Base-by-base conservation (phyloP, 1,140 invertebrate genomes). In the Pogonomyrmex californicus region DNA sequence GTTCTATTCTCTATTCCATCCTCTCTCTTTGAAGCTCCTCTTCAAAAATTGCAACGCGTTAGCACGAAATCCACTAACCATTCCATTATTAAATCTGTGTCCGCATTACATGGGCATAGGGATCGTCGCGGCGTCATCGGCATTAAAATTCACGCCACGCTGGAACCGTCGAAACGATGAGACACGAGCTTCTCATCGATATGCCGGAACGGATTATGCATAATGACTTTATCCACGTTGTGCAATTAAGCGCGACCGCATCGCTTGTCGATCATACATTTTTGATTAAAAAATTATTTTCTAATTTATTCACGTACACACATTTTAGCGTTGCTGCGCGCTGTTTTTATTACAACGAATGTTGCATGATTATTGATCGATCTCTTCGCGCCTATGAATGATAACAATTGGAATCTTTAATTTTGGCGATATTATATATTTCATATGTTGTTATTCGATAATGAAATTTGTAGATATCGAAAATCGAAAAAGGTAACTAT, bases 21-120 rank as follows among this genome's bases (percentile, higher is more conserved):
- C 47, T 65, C 54, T 41, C 36, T 70, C 58, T 65, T 51, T 60
- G 47, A 14, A n/a, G 30, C 77, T 82, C 44, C 86, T 90, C 92
- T 93, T 92, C 90, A 93, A 93, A 94, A 95, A 95, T 95, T 94
- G 92, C 94, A 92, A 90, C 92, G 93, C 95, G 92, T 95, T 95
- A 94, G 93, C 90, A 90, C 92, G 92, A 92, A 94, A 95, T 94
- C 92, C 93, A 93, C 92, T 94, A 95, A 95, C 93, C 94, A 93
- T 94, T 93, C 92, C 93, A 95, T 95, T 95, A 95, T 95, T 95
- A 95, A 95, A 95, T 95, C 94, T 95, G 93, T 92, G 92, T 93
- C 91, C 92, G 92, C 90, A 90, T 92, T 93, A 91, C 90, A 49
- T 51, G 58, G 36, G 71, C 81, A 60, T 71, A 44, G 86, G 65